These are phyloP conservation scores for Lerista edwardsae DNA, from an alignment of 2,797 vertebrate genomes.

Conservation along the genomic window DNA sequence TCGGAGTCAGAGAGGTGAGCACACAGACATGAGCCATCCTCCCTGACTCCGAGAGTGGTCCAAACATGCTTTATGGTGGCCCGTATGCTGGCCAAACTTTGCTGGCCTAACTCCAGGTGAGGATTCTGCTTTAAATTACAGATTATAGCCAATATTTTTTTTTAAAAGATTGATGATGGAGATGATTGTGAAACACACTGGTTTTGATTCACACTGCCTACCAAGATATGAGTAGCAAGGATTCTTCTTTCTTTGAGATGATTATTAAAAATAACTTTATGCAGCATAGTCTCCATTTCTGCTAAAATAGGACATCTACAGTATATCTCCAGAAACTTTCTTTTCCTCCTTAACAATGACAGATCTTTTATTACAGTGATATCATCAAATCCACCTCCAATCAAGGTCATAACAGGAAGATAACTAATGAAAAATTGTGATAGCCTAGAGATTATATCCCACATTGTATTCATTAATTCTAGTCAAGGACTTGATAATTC, in stretches of 20 bases:
- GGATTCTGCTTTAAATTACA: too few species aligned
- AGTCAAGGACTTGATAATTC: slow-evolving; percentile 27
- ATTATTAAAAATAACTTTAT: slow-evolving; percentile 1
- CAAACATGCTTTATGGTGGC: too few species aligned
- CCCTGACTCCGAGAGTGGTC: too few species aligned
- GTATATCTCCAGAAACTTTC: background rate
- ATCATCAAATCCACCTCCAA: slow-evolving; percentile 3
- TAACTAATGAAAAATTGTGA: slow-evolving; percentile 5
- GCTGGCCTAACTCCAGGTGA: too few species aligned
- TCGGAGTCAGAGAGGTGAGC: too few species aligned
- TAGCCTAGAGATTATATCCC: slow-evolving; percentile 8
- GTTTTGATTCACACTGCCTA: background rate
- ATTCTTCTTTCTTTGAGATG: slow-evolving; percentile 10
- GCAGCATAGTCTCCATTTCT: background rate
- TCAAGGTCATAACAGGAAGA: slow-evolving; percentile 22
- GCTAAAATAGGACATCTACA: background rate
- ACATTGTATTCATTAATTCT: slow-evolving; percentile 29
- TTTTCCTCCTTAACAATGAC: slow-evolving; percentile 6
- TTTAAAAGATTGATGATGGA: background rate
- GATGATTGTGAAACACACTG: background rate
- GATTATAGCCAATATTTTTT: background rate
- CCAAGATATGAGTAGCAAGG: background rate
- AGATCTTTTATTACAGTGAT: background rate
- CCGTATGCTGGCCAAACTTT: too few species aligned
- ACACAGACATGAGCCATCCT: too few species aligned